Percentiles rank a stretch among this genome's conserved stretches.
These are phyloP conservation scores for Todus mexicanus DNA, from an alignment of 2,797 vertebrate species.

Conservation along the genomic window DNA sequence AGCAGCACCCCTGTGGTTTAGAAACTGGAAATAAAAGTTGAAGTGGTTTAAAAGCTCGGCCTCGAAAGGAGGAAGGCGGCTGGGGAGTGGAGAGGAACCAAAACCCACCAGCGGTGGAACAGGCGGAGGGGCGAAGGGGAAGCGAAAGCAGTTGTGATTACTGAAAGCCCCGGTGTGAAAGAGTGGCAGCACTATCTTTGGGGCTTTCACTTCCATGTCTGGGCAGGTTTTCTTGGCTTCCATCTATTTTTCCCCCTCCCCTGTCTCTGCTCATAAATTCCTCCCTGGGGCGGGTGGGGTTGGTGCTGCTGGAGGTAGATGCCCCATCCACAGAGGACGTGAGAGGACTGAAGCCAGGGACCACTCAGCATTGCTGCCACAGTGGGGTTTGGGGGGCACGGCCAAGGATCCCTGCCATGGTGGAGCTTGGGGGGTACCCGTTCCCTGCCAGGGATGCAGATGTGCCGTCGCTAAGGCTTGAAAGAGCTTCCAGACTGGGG, in stretches of 20 bases:
- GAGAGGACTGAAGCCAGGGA: not conserved
- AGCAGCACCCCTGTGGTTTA: not conserved
- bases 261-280: conserved; percentile 3
- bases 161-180: not conserved
- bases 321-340: fast-evolving
- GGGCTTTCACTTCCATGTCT: conserved; percentile 46
- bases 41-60: not conserved
- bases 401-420: fast-evolving
- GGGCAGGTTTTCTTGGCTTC: not conserved
- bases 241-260: not conserved
- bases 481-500: not conserved
- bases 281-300: not conserved
- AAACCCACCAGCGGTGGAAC: not conserved
- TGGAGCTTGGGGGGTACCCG: too few relatives aligned
- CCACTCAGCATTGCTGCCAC: fast-evolving
- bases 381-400: not conserved
- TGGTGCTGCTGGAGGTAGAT: not conserved
- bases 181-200: not conserved
- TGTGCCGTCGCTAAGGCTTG: fast-evolving
- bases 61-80: not conserved
- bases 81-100: conserved; percentile 12
- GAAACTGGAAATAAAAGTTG: conserved; percentile 10
- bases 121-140: not conserved
- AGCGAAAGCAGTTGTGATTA: conserved; percentile 54
- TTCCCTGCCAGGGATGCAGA: not conserved